Evolutionary conservation across 2,888 invertebrate genomes (phyloP).

Genomic region (Odontothrips loti): DNA sequence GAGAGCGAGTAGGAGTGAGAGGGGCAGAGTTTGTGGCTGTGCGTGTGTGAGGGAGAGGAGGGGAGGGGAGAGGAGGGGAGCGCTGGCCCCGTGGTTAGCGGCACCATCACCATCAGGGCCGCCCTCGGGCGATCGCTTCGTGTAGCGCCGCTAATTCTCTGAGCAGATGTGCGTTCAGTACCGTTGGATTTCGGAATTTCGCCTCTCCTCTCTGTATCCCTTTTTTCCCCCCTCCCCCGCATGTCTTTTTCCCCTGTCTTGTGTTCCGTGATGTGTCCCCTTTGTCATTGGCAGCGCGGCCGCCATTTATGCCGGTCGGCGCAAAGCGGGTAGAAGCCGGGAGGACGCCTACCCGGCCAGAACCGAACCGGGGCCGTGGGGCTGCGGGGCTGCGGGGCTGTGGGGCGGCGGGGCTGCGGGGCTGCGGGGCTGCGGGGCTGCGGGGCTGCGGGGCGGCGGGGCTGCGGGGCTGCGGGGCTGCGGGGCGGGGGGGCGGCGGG

Average conservation of each 20-base stretch:
- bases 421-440: no score
- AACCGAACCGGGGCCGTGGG: no score
- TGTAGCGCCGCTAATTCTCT: constrained; percentile 20
- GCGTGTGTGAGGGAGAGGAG: neutral
- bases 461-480: neutral
- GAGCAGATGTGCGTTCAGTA: constrained; percentile 5
- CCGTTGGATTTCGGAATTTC: neutral
- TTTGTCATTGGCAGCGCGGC: no score
- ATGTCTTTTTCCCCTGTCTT: neutral
- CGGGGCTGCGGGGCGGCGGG: neutral
- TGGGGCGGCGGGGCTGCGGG: no score
- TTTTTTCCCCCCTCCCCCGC: neutral
- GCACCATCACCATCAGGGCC: neutral
- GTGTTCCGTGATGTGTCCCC: neutral
- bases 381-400: no score
- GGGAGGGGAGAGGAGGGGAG: neutral
- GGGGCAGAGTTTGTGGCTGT: neutral
- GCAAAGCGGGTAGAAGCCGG: no score
- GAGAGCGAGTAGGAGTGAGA: neutral
- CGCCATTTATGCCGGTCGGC: no score
- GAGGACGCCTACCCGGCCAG: no score
- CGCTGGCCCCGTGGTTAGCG: no score
- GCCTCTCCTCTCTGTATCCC: neutral
- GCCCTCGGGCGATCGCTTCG: constrained; percentile 8
- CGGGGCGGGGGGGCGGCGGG: neutral